Conservation (phyloP, 2,888 invertebrate genomes). For the Corythucha ciliata region DNA sequence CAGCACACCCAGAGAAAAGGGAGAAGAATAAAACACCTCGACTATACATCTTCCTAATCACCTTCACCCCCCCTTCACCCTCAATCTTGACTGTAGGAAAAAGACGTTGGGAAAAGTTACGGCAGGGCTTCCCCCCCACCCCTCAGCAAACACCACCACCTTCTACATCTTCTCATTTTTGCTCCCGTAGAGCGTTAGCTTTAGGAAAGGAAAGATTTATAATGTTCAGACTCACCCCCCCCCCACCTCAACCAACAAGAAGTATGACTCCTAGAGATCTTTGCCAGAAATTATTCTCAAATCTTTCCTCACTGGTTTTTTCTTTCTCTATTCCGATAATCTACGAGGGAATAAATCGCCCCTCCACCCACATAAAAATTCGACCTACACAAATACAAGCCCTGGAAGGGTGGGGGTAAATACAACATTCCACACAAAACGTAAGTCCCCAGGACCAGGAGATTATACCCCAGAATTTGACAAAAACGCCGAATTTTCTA, state of each 20-base stretch:
- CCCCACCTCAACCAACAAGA: neutral
- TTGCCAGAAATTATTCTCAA: constrained; percentile 27
- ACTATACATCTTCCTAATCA: constrained; percentile 30
- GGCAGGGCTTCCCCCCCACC: constrained; percentile 1
- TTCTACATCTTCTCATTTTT: no score
- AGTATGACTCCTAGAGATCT: no score
- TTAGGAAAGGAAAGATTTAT: constrained; percentile 7
- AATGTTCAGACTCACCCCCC: neutral
- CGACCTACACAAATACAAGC: no score
- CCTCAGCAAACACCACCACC: constrained; percentile 17
- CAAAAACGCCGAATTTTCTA: no score
- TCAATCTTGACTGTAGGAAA: neutral
- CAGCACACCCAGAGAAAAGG: no score
- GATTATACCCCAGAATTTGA: no score
- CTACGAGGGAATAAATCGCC: no score
- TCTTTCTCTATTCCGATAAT: neutral
- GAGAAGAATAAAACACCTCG: constrained; percentile 30
- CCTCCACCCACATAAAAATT: no score
- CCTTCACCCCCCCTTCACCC: neutral
- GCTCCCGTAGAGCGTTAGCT: no score
- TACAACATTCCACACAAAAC: no score
- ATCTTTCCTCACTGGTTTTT: constrained; percentile 25
- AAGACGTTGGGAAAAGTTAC: neutral
- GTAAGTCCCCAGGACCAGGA: no score
- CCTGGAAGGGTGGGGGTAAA: no score